Conservation (phyloP, 2,113 vertebrate species). For the Pycnonotus jocosus region DNA sequence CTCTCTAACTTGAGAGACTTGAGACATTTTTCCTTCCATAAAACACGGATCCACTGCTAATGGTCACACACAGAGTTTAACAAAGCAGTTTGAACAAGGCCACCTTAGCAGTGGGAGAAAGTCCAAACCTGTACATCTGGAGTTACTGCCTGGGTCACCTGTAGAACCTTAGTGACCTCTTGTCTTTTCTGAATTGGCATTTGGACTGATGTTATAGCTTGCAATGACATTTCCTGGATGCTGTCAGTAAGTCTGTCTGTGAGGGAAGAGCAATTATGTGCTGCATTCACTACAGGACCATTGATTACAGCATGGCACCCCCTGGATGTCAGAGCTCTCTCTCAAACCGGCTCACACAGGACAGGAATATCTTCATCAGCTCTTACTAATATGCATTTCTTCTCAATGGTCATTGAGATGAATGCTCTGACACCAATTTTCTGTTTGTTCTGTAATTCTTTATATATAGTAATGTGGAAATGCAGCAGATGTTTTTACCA, state of each 20-base stretch:
- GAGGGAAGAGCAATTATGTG: neutral
- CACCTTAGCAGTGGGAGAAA: neutral
- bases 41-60: neutral
- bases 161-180: neutral
- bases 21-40: neutral
- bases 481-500: neutral
- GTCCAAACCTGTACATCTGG: neutral
- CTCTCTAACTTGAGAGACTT: neutral
- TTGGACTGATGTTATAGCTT: neutral
- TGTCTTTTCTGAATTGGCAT: neutral
- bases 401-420: neutral
- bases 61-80: neutral
- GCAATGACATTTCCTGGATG: neutral
- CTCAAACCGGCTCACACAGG: neutral
- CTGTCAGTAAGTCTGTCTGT: fast-evolving
- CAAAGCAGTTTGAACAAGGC: neutral
- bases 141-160: neutral
- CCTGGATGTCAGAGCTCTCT: neutral
- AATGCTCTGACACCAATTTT: neutral
- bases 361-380: neutral
- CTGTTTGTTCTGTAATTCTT: neutral
- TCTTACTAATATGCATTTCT: neutral
- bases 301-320: neutral
- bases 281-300: neutral
- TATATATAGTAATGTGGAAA: neutral